Evolutionary conservation across 2,113 vertebrate species (phyloP), one percentile per base, ranked within the genome.

Genomic region (Emydocephalus ijimae): DNA sequence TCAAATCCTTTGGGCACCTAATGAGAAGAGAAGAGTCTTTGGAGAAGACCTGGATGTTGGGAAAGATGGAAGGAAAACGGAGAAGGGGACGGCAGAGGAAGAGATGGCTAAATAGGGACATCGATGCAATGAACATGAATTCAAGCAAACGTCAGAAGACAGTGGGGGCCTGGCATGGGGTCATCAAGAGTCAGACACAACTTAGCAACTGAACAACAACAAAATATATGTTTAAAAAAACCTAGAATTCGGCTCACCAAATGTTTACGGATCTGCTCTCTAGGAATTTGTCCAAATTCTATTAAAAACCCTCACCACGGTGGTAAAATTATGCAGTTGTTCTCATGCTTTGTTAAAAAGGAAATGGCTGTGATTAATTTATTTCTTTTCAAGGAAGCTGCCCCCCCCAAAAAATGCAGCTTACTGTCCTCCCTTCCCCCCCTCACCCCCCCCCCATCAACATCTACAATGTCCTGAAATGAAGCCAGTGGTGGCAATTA

Each of bases 401-500:
- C 20, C 48, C 43, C 43, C 43, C 43, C 43, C 43, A 92, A 85
- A 92, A 39, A 43, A 92, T 4, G 7, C 26, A 24, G n/a, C 45
- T 29, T 26, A 14, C 69, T 34, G 15, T 6, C 55, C 87, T 15
- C 26, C 4, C 86, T 14, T 15, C 26, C 24, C 11, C 89, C 2
- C 1, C 57, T 24, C 8, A 3, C 1, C 9, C 20, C 5, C 9
- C 20, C 5, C 7, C 21, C 6, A 45, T 34, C 29, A 43, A 55
- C 89, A 87, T 64, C 86, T 87, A 90, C 85, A 21, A 18, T 54
- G 74, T 87, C 61, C 81, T 90, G 90, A 55, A 90, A 86, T 23
- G 89, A 93, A 93, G 64, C 92, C 89, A 64, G 54, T 64, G 61
- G 81, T 57, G 11, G 74, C 56, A 90, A 52, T 90, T 64, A 90